phyloP scores from a whole-genome alignment of 2,797 vertebrate species.

The Xiphophorus birchmanni region DNA sequence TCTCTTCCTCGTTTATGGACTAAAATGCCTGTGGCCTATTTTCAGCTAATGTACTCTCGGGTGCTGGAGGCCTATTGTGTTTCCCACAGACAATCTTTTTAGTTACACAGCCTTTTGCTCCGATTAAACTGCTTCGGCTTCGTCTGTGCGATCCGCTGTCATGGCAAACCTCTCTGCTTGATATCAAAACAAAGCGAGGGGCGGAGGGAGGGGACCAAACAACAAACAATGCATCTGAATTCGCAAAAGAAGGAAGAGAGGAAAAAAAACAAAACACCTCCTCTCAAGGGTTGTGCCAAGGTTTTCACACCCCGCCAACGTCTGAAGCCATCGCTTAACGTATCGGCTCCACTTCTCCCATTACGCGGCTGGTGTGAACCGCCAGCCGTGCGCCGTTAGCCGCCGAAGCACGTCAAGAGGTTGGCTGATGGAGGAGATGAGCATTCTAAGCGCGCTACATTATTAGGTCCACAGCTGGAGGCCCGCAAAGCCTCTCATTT shows the following conservation, averaged over 20 bases:
- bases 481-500: slow-evolving; percentile 64
- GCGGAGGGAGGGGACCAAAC: no score
- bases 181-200: slow-evolving; percentile 50
- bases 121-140: slow-evolving; percentile 57
- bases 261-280: slow-evolving; percentile 51
- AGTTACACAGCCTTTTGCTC: slow-evolving; percentile 65
- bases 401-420: slow-evolving; percentile 64
- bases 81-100: slow-evolving; percentile 69
- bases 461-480: slow-evolving; percentile 76
- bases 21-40: slow-evolving; percentile 72
- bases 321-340: slow-evolving; percentile 63
- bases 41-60: slow-evolving; percentile 70
- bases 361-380: slow-evolving; percentile 58
- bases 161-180: slow-evolving; percentile 51
- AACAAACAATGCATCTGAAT: slow-evolving; percentile 55
- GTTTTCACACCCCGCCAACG: slow-evolving; percentile 49
- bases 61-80: slow-evolving; percentile 65
- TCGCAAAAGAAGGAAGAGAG: slow-evolving; percentile 30
- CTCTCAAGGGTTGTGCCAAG: slow-evolving; percentile 54
- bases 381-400: slow-evolving; percentile 60
- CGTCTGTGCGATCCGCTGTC: slow-evolving; percentile 59
- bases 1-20: slow-evolving; percentile 64
- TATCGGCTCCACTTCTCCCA: slow-evolving; percentile 52
- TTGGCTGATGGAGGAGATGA: slow-evolving; percentile 67
- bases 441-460: slow-evolving; percentile 70